phyloP scores from a whole-genome alignment of 2,113 vertebrate genomes.

The Dicrurus megarhynchus region DNA sequence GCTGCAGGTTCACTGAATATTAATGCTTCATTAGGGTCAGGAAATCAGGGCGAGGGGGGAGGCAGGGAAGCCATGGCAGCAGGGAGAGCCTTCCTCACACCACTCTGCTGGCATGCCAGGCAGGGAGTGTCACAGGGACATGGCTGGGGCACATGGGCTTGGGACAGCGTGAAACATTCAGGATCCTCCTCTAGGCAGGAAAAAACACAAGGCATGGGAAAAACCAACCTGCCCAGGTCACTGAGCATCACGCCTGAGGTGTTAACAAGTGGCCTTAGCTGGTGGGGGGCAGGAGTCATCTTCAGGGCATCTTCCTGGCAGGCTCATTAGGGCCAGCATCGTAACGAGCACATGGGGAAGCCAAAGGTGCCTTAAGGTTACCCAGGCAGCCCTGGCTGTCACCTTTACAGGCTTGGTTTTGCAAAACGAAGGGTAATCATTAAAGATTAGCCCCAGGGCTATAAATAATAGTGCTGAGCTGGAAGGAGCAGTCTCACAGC shows the following conservation, averaged over 20 bases:
- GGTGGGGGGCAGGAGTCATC: not conserved
- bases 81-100: not conserved
- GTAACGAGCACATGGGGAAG: not conserved
- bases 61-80: not conserved
- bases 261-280: slow-evolving; percentile 24
- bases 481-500: not conserved
- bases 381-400: not conserved
- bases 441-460: slow-evolving; percentile 37
- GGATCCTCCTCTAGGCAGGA: not conserved
- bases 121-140: not conserved
- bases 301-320: not conserved
- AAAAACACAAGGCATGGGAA: not conserved
- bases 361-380: not conserved
- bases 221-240: not conserved
- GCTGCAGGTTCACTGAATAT: slow-evolving; percentile 64
- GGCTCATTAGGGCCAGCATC: not conserved
- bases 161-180: fast-evolving
- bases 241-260: not conserved
- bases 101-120: fast-evolving
- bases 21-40: slow-evolving; percentile 61
- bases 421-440: not conserved
- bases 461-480: slow-evolving; percentile 66
- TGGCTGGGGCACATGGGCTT: not conserved
- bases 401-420: slow-evolving; percentile 3
- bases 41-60: slow-evolving; percentile 23